Evolutionary conservation across 2,888 invertebrate species (phyloP), one percentile per base, ranked within the genome.

Genomic region (Leptinotarsa peninsularis): DNA sequence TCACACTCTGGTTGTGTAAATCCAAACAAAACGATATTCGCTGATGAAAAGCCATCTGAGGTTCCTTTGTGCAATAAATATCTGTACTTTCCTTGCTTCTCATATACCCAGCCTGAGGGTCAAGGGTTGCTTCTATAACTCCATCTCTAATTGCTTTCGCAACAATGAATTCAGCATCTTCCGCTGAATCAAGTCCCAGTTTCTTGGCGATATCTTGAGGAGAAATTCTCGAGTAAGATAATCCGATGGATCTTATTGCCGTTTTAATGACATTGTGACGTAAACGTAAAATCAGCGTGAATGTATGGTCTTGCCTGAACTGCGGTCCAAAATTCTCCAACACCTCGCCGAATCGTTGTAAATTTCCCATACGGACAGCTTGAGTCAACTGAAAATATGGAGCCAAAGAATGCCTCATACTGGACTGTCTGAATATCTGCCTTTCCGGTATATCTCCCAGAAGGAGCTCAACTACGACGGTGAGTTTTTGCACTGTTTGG

Each of bases 231-330:
- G 98, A 98, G 88, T 99, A 99, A 0, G 98, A 98, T 49, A 97
- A 88, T 1, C 98, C 98, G 88, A 99, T 99, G 69, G 97, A 96
- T 54, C 98, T 93, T 72, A 99, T 96, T 0, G 98, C 98, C 15
- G 99, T 99, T 89, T 99, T 99, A 84, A 99, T 99, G 1, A 99
- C 99, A 90, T 99, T 99, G 88, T 99, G 99, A 72, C 98, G 93
- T 73, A 99, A 91, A 78, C 99, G 94, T 67, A 99, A 91, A 84
- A 99, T 99, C 76, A 99, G 89, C 33, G 98, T 98, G 84, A 97
- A 98, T 0, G 99, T 99, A 86, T 98, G 96, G 88, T 99, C 99
- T 81, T 91, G 91, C 80, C 97, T 94, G 87, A 99, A 99, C 87
- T 97, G 95, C 0, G 95, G 93, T 0, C 96, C 96, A 89, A 94